These are phyloP conservation scores for Sinohyriopsis cumingii DNA, from an alignment of 2,888 invertebrate genomes.

Conservation along the genomic window DNA sequence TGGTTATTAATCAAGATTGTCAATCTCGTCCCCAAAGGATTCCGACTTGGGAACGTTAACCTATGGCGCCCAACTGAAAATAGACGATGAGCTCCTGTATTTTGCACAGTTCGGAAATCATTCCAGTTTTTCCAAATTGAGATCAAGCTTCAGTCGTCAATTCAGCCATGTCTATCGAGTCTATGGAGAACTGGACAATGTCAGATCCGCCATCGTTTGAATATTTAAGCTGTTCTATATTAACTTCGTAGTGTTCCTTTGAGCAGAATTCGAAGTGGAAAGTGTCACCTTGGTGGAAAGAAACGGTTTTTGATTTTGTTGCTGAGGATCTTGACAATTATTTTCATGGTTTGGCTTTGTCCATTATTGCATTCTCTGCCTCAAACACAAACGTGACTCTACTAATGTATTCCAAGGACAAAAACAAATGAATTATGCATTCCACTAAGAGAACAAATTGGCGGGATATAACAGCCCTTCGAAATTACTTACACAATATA, in stretches of 20 bases:
- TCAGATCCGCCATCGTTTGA: constrained; percentile 46
- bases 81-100: not conserved
- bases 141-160: constrained; percentile 12
- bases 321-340: constrained; percentile 17
- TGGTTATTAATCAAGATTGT: constrained; percentile 30
- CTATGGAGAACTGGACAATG: constrained; percentile 20
- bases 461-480: no score
- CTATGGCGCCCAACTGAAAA: constrained; percentile 32
- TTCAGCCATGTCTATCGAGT: constrained; percentile 22
- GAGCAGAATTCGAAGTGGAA: constrained; percentile 36
- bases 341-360: not conserved
- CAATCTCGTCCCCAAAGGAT: constrained; percentile 48
- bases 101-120: constrained; percentile 14
- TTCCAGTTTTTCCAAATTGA: constrained; percentile 33
- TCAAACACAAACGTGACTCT: no score
- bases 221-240: constrained; percentile 24
- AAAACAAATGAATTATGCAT: no score
- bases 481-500: no score
- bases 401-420: no score
- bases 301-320: constrained; percentile 24
- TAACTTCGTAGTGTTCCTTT: constrained; percentile 19
- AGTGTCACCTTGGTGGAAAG: constrained; percentile 19
- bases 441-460: no score
- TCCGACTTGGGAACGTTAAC: constrained; percentile 30
- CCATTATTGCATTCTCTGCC: no score